A percentile compares a stretch with the other conserved stretches of the same genome.
phyloP scores from a whole-genome alignment of 2,888 invertebrate species.

The Osedax frankpressi region DNA sequence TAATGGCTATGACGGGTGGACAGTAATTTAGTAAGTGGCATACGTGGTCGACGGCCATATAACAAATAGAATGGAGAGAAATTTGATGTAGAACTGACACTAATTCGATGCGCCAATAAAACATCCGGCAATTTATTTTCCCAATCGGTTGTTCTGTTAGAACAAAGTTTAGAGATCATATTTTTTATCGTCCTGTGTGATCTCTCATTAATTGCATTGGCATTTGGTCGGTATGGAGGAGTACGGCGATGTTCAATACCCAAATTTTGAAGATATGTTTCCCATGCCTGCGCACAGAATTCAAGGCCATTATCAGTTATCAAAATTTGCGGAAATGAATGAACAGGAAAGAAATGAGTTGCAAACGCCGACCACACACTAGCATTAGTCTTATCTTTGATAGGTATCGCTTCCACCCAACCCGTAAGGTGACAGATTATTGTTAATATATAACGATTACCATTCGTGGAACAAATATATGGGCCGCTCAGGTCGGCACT shows the following conservation, averaged over 20 bases:
- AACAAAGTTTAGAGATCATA: too few relatives aligned
- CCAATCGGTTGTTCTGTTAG: conserved; percentile 8
- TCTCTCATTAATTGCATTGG: conserved; percentile 6
- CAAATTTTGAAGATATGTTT: neutral
- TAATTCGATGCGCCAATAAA: conserved; percentile 6
- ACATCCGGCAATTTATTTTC: conserved; percentile 6
- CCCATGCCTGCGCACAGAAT: neutral
- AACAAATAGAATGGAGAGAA: conserved; percentile 14
- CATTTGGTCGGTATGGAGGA: conserved; percentile 11
- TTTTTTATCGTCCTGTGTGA: neutral
- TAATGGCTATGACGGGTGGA: neutral
- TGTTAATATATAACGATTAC: conserved; percentile 6
- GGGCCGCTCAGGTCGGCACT: conserved; percentile 12
- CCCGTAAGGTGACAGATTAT: conserved; percentile 12
- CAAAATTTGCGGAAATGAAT: conserved; percentile 10
- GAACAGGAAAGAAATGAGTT: conserved; percentile 7
- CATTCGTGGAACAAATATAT: neutral
- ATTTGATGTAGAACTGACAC: conserved; percentile 2
- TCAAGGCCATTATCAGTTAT: conserved; percentile 11
- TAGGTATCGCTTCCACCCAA: conserved; percentile 15
- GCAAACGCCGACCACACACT: conserved; percentile 6
- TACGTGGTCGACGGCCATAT: conserved; percentile 10
- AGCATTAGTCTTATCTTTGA: conserved; percentile 10
- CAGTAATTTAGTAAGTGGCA: conserved; percentile 6
- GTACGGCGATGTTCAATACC: conserved; percentile 9